Percentiles rank a stretch among this genome's conserved stretches.
These are phyloP conservation scores for Aspiorhynchus laticeps DNA, from an alignment of 2,113 vertebrate species.

Conservation along the genomic window DNA sequence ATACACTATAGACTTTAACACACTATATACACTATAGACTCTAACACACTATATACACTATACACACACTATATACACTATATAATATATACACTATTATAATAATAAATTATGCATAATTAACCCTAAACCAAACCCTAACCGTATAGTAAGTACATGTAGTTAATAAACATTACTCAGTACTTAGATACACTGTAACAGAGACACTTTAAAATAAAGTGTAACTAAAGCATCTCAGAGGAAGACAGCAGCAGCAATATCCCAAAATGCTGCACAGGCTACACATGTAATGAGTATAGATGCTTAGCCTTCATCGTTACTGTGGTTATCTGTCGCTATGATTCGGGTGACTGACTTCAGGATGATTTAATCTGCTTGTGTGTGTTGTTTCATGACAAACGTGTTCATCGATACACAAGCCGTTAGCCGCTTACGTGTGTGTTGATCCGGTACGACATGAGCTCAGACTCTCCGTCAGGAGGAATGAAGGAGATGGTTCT, in stretches of 20 bases:
- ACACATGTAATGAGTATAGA: neutral
- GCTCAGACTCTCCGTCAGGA: conserved; percentile 90
- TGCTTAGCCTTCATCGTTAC: neutral
- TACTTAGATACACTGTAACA: no score
- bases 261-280: neutral
- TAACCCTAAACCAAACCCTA: no score
- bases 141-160: no score
- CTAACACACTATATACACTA: no score
- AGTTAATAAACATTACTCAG: no score
- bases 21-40: no score
- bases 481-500: conserved; percentile 94
- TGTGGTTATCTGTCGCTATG: neutral
- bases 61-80: no score
- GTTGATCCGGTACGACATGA: conserved; percentile 94
- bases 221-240: neutral
- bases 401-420: neutral
- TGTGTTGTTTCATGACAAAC: neutral
- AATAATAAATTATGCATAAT: no score
- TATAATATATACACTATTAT: neutral
- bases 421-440: conserved; percentile 76
- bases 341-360: neutral
- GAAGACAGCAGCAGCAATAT: neutral
- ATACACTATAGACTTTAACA: no score
- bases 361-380: neutral
- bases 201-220: no score